Evolutionary conservation across 1,140 invertebrate species (phyloP).

Genomic region (Dendroctonus ponderosae): DNA sequence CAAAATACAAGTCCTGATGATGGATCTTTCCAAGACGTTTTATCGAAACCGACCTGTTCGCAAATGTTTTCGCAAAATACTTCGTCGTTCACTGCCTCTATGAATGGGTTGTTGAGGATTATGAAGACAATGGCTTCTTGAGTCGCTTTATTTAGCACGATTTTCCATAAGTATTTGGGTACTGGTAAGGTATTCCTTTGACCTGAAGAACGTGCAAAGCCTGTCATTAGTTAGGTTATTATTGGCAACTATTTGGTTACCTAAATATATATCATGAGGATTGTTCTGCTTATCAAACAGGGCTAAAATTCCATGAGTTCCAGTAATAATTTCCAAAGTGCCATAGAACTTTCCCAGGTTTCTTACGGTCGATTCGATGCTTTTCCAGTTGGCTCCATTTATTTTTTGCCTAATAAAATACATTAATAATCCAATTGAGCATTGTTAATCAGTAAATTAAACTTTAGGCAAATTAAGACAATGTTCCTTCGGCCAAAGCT

Average conservation of each 20-base stretch:
- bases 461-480: too few relatives aligned
- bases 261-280: conserved; percentile 47
- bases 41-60: conserved; percentile 39
- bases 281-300: conserved; percentile 42
- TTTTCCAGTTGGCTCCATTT: conserved; percentile 56
- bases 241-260: conserved; percentile 6
- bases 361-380: conserved; percentile 50
- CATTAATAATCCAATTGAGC: conserved; percentile 1
- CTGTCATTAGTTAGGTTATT: not conserved
- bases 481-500: not conserved
- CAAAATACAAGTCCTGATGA: conserved; percentile 51
- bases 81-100: conserved; percentile 19
- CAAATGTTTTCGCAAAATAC: conserved; percentile 50
- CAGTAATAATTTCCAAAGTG: conserved; percentile 50
- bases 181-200: conserved; percentile 46
- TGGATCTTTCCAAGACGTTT: conserved; percentile 40
- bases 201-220: not conserved
- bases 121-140: conserved; percentile 53
- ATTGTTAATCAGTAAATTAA: too few relatives aligned
- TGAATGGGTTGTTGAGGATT: conserved; percentile 52
- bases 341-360: conserved; percentile 38
- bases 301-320: conserved; percentile 47
- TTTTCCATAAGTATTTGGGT: conserved; percentile 55
- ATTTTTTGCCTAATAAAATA: conserved; percentile 47
- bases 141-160: conserved; percentile 46